phyloP scores from a whole-genome alignment of 2,888 invertebrate genomes.

The Spicauda simplicius region DNA sequence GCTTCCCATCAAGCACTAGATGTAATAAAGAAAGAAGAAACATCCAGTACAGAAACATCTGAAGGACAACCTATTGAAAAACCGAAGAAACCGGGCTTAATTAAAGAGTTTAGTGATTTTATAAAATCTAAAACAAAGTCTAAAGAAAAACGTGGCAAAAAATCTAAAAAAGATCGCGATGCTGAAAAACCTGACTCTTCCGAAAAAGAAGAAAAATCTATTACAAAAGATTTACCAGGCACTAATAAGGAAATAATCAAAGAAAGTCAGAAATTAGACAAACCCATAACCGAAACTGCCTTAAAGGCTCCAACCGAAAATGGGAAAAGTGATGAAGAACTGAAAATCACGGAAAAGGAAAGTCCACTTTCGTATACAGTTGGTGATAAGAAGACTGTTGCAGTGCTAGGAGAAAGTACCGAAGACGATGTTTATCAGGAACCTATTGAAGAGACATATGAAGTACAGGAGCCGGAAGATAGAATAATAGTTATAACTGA shows the following conservation, averaged over 20 bases:
- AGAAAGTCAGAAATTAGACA: neutral
- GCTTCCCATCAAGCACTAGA: neutral
- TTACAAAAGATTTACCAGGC: neutral
- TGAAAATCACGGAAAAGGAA: neutral
- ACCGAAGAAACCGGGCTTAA: neutral
- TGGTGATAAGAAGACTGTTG: neutral
- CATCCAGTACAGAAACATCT: neutral
- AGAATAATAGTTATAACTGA: constrained; percentile 39
- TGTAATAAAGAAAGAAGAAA: neutral
- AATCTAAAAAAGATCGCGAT: neutral
- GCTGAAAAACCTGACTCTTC: neutral
- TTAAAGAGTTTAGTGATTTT: neutral
- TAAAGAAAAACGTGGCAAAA: neutral
- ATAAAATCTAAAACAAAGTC: neutral
- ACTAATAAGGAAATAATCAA: neutral
- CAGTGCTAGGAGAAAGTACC: neutral
- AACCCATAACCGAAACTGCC: neutral
- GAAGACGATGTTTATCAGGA: constrained; percentile 2
- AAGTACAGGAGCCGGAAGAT: constrained; percentile 19
- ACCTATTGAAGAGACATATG: neutral
- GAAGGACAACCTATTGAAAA: neutral
- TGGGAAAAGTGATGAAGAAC: neutral
- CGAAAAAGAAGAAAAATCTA: neutral
- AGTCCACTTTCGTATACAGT: neutral
- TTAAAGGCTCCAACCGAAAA: neutral